phyloP scores from a whole-genome alignment of 2,888 invertebrate species.

The Ametastegia equiseti region DNA sequence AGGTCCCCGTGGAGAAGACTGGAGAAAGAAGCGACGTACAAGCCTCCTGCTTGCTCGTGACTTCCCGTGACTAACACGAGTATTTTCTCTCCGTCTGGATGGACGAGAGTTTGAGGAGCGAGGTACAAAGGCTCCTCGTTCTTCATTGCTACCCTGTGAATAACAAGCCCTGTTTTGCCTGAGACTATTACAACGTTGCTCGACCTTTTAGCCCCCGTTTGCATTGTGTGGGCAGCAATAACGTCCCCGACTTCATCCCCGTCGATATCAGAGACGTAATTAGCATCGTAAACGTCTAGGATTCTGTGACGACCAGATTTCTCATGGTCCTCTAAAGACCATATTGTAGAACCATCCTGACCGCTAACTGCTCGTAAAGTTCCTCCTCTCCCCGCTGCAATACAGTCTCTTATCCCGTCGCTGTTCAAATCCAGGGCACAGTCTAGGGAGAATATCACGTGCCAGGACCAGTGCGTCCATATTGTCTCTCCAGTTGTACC shows the following conservation, averaged over 20 bases:
- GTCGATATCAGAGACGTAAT: conserved; percentile 84
- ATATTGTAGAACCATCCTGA: conserved; percentile 82
- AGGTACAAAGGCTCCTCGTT: conserved; percentile 84
- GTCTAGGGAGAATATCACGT: conserved; percentile 85
- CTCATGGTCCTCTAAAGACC: conserved; percentile 78
- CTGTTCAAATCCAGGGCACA: conserved; percentile 84
- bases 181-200: conserved; percentile 85
- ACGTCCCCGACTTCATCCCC: conserved; percentile 85
- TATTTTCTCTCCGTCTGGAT: conserved; percentile 80
- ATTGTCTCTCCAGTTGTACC: conserved; percentile 84
- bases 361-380: conserved; percentile 83
- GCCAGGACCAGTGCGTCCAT: conserved; percentile 86
- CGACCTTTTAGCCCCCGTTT: conserved; percentile 76
- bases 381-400: conserved; percentile 85
- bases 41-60: conserved; percentile 84
- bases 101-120: conserved; percentile 83
- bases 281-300: conserved; percentile 84
- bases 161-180: conserved; percentile 82
- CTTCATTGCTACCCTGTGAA: conserved; percentile 82
- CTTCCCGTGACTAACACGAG: conserved; percentile 87
- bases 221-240: conserved; percentile 82
- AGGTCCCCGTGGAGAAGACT: conserved; percentile 77
- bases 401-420: conserved; percentile 85
- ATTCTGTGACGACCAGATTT: conserved; percentile 54
- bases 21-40: conserved; percentile 82